Conservation (phyloP, 2,113 vertebrate genomes). For the Mirza zaza region DNA sequence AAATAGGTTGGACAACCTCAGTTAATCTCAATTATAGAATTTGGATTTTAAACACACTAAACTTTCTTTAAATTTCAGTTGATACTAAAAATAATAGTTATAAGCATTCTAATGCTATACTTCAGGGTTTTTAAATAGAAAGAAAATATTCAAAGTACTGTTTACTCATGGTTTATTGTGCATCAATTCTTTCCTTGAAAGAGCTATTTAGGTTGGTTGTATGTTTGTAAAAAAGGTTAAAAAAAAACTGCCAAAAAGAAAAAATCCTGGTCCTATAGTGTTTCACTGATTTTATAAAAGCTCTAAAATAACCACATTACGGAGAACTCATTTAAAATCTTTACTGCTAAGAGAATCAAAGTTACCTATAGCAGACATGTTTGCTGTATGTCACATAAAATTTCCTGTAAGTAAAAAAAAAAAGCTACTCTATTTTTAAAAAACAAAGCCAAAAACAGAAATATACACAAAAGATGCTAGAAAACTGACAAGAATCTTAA, state of each 20-base stretch:
- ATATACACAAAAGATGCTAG: slow-evolving; percentile 19
- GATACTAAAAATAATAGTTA: neutral
- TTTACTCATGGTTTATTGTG: slow-evolving; percentile 23
- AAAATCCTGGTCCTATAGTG: neutral
- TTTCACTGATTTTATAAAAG: slow-evolving; percentile 26
- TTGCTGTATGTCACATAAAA: neutral
- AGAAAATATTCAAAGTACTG: slow-evolving; percentile 8
- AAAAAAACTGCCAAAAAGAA: neutral
- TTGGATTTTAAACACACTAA: neutral
- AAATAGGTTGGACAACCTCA: neutral
- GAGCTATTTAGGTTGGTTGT: neutral
- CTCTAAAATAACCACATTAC: slow-evolving; percentile 27
- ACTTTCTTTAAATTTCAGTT: slow-evolving; percentile 50
- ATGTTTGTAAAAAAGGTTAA: slow-evolving; percentile 6
- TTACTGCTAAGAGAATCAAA: neutral
- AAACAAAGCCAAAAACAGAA: slow-evolving; percentile 37
- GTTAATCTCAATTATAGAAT: slow-evolving; percentile 11
- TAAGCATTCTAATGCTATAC: slow-evolving; percentile 5
- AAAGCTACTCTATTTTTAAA: slow-evolving; percentile 3
- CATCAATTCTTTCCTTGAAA: slow-evolving; percentile 23
- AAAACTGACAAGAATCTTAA: slow-evolving; percentile 24
- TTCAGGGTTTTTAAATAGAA: slow-evolving; percentile 25
- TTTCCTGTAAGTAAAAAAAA: neutral
- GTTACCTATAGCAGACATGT: neutral
- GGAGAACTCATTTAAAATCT: slow-evolving; percentile 36